Conservation (phyloP, 2,888 invertebrate species). For the Caradrina clavipalpis region DNA sequence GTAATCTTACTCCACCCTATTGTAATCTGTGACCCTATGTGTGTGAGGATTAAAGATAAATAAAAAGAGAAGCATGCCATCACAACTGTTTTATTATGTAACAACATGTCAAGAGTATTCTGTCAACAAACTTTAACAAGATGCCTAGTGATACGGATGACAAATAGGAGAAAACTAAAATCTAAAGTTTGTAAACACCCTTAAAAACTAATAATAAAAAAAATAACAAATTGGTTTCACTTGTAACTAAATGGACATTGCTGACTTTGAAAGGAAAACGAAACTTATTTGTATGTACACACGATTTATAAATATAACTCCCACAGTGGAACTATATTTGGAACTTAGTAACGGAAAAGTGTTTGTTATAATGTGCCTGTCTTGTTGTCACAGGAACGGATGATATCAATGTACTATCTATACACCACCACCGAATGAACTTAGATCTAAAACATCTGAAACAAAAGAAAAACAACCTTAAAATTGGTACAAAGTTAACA, state of each 20-base stretch:
- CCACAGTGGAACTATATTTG: constrained; percentile 55
- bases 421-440: constrained; percentile 57
- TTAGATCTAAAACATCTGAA: constrained; percentile 46
- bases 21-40: background rate
- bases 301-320: constrained; percentile 53
- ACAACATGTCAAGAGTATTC: constrained; percentile 55
- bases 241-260: constrained; percentile 69
- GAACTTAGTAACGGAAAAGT: constrained; percentile 71
- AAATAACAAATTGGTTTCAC: constrained; percentile 68
- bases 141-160: constrained; percentile 59
- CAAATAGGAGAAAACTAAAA: constrained; percentile 52
- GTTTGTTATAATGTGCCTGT: constrained; percentile 53
- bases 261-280: constrained; percentile 70
- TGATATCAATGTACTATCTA: constrained; percentile 37
- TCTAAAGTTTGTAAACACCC: constrained; percentile 49
- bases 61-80: constrained; percentile 14
- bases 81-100: constrained; percentile 50
- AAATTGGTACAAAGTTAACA: background rate
- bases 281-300: constrained; percentile 63
- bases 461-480: constrained; percentile 35
- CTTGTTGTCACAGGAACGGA: constrained; percentile 63
- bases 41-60: constrained; percentile 3
- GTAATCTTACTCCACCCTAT: background rate
- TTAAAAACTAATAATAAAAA: constrained; percentile 38
- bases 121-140: constrained; percentile 52